phyloP scores from a whole-genome alignment of 2,113 vertebrate species.

The Callorhinus ursinus region DNA sequence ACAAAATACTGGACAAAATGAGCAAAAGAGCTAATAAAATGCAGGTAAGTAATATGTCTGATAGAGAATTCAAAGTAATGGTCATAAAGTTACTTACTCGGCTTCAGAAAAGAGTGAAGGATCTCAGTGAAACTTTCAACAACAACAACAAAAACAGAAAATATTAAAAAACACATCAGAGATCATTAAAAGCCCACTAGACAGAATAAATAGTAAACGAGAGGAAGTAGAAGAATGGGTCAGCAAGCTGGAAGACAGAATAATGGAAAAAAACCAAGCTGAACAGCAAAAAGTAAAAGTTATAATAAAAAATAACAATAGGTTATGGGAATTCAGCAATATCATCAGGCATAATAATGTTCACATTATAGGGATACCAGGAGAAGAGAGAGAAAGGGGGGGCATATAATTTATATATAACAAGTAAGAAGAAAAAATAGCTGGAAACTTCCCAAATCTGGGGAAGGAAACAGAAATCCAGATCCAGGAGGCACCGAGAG shows the following conservation, averaged over 20 bases:
- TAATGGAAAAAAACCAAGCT: neutral
- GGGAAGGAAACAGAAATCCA: neutral
- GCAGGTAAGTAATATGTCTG: neutral
- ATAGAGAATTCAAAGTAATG: neutral
- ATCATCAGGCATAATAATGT: neutral
- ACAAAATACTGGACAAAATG: neutral
- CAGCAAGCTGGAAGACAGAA: neutral
- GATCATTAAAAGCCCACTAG: neutral
- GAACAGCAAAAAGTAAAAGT: neutral
- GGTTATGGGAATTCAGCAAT: neutral
- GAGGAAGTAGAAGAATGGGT: neutral
- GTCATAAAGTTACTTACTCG: neutral
- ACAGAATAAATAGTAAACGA: neutral
- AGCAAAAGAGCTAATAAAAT: neutral
- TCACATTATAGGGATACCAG: neutral
- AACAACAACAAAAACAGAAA: neutral
- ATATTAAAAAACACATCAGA: neutral
- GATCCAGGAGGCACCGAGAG: neutral
- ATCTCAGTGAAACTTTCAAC: neutral
- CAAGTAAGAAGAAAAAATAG: neutral
- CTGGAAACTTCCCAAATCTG: neutral
- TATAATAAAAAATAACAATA: neutral
- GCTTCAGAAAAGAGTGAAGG: neutral
- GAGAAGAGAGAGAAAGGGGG: neutral
- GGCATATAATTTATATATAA: neutral